These are phyloP conservation scores for Trichomalopsis sarcophagae DNA, from an alignment of 1,140 invertebrate species.

Conservation along the genomic window DNA sequence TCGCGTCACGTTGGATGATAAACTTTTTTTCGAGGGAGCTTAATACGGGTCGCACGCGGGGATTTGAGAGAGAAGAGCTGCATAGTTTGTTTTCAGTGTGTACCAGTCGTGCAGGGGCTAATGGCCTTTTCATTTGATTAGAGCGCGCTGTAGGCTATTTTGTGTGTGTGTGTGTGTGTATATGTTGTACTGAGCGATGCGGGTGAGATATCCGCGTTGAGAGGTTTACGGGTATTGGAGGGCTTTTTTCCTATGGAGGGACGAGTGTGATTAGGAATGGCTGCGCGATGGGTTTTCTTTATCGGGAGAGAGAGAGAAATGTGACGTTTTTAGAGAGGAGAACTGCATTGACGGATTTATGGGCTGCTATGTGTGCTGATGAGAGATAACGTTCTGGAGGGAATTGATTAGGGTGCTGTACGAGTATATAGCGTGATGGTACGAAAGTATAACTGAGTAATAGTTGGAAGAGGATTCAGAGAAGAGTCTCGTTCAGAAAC, in stretches of 20 bases:
- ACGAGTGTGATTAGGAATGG: too few relatives aligned
- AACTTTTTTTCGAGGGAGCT: not conserved
- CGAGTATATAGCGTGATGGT: not conserved
- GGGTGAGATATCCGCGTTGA: not conserved
- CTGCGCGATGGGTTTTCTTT: too few relatives aligned
- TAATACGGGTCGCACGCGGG: not conserved
- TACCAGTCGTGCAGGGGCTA: not conserved
- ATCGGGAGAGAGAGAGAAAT: not conserved
- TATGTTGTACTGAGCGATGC: not conserved
- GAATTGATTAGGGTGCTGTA: not conserved
- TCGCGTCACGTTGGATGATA: not conserved
- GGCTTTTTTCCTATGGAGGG: not conserved
- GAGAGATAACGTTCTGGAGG: not conserved
- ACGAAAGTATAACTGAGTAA: too few relatives aligned
- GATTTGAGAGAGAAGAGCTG: not conserved
- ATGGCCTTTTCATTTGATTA: slow-evolving; percentile 36
- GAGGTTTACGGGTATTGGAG: not conserved
- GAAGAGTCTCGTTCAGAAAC: too few relatives aligned
- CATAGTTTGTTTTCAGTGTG: not conserved
- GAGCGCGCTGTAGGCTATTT: too few relatives aligned
- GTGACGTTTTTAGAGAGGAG: not conserved
- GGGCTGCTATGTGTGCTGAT: too few relatives aligned
- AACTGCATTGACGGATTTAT: not conserved
- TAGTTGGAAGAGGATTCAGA: too few relatives aligned
- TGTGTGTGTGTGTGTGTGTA: too few relatives aligned